Evolutionary conservation across 2,113 vertebrate genomes (phyloP).

Genomic region (Triplophysa siluroides): DNA sequence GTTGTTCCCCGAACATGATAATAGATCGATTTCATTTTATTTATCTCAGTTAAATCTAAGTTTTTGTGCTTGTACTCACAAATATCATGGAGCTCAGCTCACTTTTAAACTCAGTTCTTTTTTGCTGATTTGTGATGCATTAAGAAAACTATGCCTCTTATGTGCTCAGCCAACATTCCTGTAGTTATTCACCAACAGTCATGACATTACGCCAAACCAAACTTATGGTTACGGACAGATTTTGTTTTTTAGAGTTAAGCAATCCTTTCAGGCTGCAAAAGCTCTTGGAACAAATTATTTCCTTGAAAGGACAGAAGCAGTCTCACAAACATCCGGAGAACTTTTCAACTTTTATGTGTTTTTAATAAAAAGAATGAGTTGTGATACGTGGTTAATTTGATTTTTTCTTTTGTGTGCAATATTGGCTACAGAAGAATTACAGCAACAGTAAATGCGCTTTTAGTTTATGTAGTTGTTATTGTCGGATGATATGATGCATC

Average conservation of each 20-base stretch:
- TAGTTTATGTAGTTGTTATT: background rate
- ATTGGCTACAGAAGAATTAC: background rate
- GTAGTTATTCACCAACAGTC: background rate
- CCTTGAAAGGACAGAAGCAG: conserved; percentile 50
- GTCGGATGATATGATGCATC: background rate
- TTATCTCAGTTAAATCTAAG: no score
- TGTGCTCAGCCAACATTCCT: conserved; percentile 31
- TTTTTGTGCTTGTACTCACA: background rate
- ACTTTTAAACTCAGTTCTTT: background rate
- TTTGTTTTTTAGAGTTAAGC: conserved; percentile 13
- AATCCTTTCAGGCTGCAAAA: conserved; percentile 27
- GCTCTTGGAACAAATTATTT: conserved; percentile 42
- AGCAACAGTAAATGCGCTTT: background rate
- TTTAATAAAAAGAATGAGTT: background rate
- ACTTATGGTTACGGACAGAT: conserved; percentile 11
- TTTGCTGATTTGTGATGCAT: conserved; percentile 21
- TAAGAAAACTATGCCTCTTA: conserved; percentile 16
- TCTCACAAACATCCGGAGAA: background rate
- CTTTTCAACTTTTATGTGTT: background rate
- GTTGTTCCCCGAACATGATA: no score
- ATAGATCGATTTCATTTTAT: no score
- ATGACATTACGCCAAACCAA: conserved; percentile 17
- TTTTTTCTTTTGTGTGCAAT: background rate
- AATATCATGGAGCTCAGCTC: background rate
- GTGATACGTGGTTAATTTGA: background rate